Base-by-base conservation (phyloP, 2,888 invertebrate species). In the Holacanthella duospinosa region DNA sequence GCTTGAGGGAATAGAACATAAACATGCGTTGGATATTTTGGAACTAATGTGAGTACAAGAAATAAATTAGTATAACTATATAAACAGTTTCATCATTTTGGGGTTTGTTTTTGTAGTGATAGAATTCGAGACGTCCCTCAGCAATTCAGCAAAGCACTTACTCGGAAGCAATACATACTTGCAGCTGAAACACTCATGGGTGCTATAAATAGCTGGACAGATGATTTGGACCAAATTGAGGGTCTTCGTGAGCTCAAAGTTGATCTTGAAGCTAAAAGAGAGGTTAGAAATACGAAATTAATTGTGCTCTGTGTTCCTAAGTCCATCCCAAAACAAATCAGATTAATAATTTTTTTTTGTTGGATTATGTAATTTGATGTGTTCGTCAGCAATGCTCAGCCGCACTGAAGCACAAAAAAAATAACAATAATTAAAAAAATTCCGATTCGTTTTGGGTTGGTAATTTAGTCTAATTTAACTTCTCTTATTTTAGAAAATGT, bases 1-100 rank as follows among this genome's bases (percentile, higher is more conserved):
- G 94, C 82, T 90, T 4, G 95, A 96, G 77, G 92, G 93, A 1
- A 84, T 96, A n/a, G 93, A 97, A 75, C 94, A 96, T 75, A 92
- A 93, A 75, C 88, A 93, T 75, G 89, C 93, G 63, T 78, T 94
- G 53, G 84, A 88, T 71, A 84, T 95, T 78, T 78, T 96, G 54
- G 89, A 93, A 73, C 89, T 94, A 79, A 92, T 95, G 89, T 89
- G 77, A 80, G 83, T 43, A 43, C 25, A 43, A 44, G 29, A 2
- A 4, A 43, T 25, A n/a, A 21, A 27, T 24, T 26, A n/a, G 43
- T 24, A 54, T 54, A n/a, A n/a, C n/a, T n/a, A 55, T 21, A 25
- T 26, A 43, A 48, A 6, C 28, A 48, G 29, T 60, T 60, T 19
- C n/a, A 21, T 29, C 27, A 26, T 21, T 19, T 57, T 4, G 76